Evolutionary conservation across 1,140 invertebrate genomes (phyloP).

Genomic region (Ceratina calcarata): DNA sequence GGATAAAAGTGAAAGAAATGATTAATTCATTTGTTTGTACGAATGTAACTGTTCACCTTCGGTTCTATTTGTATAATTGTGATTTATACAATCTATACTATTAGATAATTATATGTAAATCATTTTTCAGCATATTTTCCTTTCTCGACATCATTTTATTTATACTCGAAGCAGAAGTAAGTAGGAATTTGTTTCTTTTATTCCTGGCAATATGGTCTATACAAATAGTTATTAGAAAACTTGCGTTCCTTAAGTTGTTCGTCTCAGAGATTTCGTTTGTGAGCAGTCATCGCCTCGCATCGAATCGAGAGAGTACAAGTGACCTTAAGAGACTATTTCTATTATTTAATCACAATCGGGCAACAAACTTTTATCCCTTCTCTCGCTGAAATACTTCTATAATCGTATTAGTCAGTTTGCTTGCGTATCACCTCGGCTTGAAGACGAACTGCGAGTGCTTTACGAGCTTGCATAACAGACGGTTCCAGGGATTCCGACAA

Average conservation of each 20-base stretch:
- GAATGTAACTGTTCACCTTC: slow-evolving; percentile 24
- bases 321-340: slow-evolving; percentile 7
- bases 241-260: slow-evolving; percentile 8
- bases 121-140: not conserved
- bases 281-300: not conserved
- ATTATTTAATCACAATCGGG: not conserved
- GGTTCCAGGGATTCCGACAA: slow-evolving; percentile 75
- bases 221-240: slow-evolving; percentile 7
- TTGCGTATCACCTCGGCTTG: slow-evolving; percentile 89
- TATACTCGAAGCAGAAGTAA: too few relatives aligned
- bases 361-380: too few relatives aligned
- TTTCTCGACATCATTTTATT: slow-evolving; percentile 3
- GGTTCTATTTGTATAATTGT: slow-evolving; percentile 28
- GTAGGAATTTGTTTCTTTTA: not conserved
- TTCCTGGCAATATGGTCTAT: not conserved
- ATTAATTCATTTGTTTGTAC: slow-evolving; percentile 14
- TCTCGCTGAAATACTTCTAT: not conserved
- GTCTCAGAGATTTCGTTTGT: slow-evolving; percentile 9
- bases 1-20: not conserved
- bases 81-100: slow-evolving; percentile 35
- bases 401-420: slow-evolving; percentile 34
- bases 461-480: slow-evolving; percentile 87
- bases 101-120: slow-evolving; percentile 40
- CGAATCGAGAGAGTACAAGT: slow-evolving; percentile 15
- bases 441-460: slow-evolving; percentile 90